Evolutionary conservation across 2,113 vertebrate genomes (phyloP).

Genomic region (Halichoerus grypus): DNA sequence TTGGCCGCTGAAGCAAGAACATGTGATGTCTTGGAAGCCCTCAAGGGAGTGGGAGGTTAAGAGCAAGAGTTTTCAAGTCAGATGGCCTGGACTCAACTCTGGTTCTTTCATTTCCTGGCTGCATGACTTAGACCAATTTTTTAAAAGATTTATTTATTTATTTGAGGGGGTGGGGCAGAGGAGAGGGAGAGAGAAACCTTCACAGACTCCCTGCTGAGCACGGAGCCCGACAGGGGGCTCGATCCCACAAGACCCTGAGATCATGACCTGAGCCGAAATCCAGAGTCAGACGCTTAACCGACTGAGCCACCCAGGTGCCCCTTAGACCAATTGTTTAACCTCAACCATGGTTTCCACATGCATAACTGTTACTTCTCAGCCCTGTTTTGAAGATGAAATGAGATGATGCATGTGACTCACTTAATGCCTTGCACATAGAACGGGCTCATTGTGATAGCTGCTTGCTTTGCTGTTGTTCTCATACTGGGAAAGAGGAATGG

Average conservation of each 20-base stretch:
- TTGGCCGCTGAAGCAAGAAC: conserved; percentile 31
- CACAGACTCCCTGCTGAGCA: background rate
- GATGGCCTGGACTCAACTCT: background rate
- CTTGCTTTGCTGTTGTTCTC: background rate
- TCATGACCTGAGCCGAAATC: background rate
- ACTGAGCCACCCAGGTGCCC: background rate
- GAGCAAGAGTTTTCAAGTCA: background rate
- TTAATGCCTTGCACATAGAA: background rate
- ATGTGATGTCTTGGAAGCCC: conserved; percentile 14
- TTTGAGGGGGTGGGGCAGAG: background rate
- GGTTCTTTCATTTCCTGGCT: background rate
- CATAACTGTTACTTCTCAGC: background rate
- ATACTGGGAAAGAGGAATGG: background rate
- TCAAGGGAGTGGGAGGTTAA: conserved; percentile 36
- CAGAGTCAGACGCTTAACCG: background rate
- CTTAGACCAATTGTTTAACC: background rate
- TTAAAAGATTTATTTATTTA: background rate
- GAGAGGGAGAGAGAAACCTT: background rate
- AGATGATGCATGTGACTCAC: background rate
- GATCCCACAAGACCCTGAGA: background rate
- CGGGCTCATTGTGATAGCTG: background rate
- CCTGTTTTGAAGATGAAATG: background rate
- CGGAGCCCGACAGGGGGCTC: background rate
- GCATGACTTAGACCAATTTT: background rate
- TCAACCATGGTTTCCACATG: background rate